These are phyloP conservation scores for Cephalopachus bancanus DNA, from an alignment of 2,797 vertebrate species.

Conservation along the genomic window DNA sequence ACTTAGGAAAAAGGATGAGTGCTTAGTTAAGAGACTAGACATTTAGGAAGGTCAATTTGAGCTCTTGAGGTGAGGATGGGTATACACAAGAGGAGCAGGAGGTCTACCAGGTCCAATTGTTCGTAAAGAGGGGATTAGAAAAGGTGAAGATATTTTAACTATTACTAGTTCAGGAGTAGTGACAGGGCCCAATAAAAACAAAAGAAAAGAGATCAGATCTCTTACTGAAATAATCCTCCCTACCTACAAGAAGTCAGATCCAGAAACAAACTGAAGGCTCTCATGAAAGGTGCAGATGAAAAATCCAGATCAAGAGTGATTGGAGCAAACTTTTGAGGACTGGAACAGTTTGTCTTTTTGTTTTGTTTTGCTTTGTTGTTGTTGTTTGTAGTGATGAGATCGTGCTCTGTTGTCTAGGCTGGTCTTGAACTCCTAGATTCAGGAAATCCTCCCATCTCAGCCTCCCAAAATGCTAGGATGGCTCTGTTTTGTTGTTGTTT, in stretches of 20 bases:
- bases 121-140: background rate
- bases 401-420: too few species aligned
- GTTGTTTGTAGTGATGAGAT: too few species aligned
- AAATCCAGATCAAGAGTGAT: background rate
- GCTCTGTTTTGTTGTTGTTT: too few species aligned
- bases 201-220: background rate
- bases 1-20: background rate
- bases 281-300: background rate
- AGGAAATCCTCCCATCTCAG: too few species aligned
- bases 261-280: background rate
- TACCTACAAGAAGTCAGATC: background rate
- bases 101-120: background rate
- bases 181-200: background rate
- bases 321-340: background rate
- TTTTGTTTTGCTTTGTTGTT: too few species aligned
- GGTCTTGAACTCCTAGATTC: too few species aligned
- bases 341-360: background rate
- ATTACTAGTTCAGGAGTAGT: background rate
- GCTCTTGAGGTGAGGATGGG: background rate
- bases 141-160: slow-evolving; percentile 17
- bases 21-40: background rate
- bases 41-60: background rate
- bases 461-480: too few species aligned
- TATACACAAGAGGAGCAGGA: background rate
- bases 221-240: background rate